These are phyloP conservation scores for Ophioderma brevispina DNA, from an alignment of 35 echinoderm and acorn worm genomes.

Conservation along the genomic window DNA sequence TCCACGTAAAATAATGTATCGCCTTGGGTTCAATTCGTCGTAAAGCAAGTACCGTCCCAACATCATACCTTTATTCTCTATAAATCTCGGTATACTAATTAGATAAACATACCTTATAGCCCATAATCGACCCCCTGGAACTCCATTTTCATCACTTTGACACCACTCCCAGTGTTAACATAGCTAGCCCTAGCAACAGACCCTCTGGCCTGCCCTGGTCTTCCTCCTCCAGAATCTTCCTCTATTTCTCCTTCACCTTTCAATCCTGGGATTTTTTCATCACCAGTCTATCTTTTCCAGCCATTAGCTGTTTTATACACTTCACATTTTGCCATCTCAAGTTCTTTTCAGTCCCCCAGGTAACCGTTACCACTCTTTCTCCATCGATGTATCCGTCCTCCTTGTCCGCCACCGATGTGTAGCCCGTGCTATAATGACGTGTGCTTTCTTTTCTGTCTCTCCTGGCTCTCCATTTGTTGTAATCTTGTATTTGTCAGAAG, in stretches of 20 bases:
- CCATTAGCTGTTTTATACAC: slow-evolving; percentile 62
- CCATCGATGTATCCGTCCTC: slow-evolving; percentile 51
- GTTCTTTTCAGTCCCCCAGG: slow-evolving; percentile 30
- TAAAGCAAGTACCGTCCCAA: too few species aligned
- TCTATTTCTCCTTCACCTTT: slow-evolving; percentile 36
- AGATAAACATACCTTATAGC: too few species aligned
- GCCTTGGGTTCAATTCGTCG: too few species aligned
- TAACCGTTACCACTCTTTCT: slow-evolving; percentile 46
- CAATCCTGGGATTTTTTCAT: slow-evolving; percentile 64
- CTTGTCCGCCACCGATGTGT: slow-evolving; percentile 58
- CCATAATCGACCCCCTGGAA: neutral
- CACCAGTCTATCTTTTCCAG: slow-evolving; percentile 71
- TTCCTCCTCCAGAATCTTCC: neutral
- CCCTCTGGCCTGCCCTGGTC: neutral
- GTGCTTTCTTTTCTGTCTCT: slow-evolving; percentile 67
- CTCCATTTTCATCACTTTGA: neutral
- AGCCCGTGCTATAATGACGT: slow-evolving; percentile 59
- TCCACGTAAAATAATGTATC: too few species aligned
- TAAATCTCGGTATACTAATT: too few species aligned
- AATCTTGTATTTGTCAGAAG: slow-evolving; percentile 50
- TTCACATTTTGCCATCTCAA: slow-evolving; percentile 60
- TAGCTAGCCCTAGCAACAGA: neutral
- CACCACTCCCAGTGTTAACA: neutral
- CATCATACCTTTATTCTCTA: too few species aligned
- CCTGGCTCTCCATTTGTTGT: slow-evolving; percentile 44